Percentiles rank a stretch among this genome's conserved stretches.
These are phyloP conservation scores for Pyrocephalus nanus DNA, from an alignment of 2,797 vertebrate species.

Conservation along the genomic window DNA sequence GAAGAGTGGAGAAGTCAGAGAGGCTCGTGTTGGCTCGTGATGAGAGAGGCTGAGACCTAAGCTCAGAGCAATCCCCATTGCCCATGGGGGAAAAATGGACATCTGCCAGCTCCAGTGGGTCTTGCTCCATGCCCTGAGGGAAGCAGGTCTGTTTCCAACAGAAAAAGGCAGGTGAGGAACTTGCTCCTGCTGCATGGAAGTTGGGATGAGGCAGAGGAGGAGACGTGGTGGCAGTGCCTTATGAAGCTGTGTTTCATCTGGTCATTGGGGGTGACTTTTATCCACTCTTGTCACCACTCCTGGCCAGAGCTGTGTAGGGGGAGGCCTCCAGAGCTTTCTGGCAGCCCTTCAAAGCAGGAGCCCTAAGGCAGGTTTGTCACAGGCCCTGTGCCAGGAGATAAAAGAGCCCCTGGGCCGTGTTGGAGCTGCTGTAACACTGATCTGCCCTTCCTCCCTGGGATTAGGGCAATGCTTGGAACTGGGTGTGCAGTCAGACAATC, in stretches of 20 bases:
- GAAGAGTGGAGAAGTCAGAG: background rate
- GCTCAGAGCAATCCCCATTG: background rate
- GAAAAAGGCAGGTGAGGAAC: background rate
- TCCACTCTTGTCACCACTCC: background rate
- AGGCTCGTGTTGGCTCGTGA: fast-evolving
- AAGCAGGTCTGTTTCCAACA: background rate
- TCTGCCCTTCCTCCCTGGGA: background rate
- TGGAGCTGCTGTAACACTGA: background rate
- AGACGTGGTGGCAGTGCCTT: background rate
- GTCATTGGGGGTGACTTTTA: background rate
- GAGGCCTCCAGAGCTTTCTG: background rate
- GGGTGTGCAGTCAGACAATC: fast-evolving
- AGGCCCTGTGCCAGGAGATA: background rate
- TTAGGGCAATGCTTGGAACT: background rate
- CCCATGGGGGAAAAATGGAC: fast-evolving
- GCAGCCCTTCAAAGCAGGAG: background rate
- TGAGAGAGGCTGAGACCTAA: background rate
- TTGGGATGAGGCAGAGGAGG: background rate
- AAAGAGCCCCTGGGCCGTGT: background rate
- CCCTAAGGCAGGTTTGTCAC: background rate
- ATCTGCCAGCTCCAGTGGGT: background rate
- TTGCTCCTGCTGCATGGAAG: background rate
- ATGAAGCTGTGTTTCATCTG: background rate
- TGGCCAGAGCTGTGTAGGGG: background rate
- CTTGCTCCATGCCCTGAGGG: background rate